Evolutionary conservation across 2,888 invertebrate species (phyloP).

Genomic region (Athripsodes cinereus): DNA sequence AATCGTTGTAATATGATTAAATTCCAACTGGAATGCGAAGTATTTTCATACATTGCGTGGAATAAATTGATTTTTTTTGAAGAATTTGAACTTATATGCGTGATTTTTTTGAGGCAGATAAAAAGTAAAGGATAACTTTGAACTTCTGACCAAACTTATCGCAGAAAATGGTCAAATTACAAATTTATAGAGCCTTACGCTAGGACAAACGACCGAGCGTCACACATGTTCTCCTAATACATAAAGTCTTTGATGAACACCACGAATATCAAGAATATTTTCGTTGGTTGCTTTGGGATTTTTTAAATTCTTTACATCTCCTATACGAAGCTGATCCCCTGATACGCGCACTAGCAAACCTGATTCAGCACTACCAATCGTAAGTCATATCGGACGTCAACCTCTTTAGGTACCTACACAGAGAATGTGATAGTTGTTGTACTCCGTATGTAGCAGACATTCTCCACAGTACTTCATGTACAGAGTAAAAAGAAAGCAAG

Average conservation of each 20-base stretch:
- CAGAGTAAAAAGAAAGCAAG: neutral
- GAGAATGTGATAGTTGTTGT: neutral
- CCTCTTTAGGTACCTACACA: neutral
- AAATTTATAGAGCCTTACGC: neutral
- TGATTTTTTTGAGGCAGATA: too few species aligned
- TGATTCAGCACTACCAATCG: neutral
- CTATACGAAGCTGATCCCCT: neutral
- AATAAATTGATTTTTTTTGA: too few species aligned
- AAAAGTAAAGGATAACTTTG: too few species aligned
- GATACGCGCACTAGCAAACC: neutral
- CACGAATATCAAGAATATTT: neutral
- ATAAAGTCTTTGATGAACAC: neutral
- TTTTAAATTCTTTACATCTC: neutral
- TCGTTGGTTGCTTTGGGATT: neutral
- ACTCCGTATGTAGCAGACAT: neutral
- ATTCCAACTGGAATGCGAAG: neutral
- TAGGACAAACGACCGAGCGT: too few species aligned
- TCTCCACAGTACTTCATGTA: neutral
- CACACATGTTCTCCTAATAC: neutral
- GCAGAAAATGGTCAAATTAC: too few species aligned
- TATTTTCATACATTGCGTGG: neutral
- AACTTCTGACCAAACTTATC: neutral
- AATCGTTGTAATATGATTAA: neutral
- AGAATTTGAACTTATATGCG: too few species aligned
- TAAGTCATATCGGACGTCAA: neutral